A percentile compares a stretch with the other conserved stretches of the same genome.
These are phyloP conservation scores for Siniperca scherzeri DNA, from an alignment of 2,797 vertebrate species.

Conservation along the genomic window DNA sequence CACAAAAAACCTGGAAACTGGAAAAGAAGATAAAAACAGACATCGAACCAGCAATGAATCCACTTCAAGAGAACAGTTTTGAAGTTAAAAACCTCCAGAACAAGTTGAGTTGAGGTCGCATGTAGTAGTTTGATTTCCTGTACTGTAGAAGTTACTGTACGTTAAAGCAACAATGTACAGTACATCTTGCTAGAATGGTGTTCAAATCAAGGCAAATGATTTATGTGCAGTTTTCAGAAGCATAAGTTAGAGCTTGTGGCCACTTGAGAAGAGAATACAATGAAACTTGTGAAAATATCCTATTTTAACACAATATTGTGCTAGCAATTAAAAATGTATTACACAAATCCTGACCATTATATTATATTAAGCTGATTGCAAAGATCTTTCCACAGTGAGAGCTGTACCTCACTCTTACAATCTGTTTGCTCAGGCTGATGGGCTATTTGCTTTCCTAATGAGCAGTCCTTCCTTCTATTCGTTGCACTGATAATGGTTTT, in stretches of 20 bases:
- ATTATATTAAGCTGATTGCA: constrained; percentile 18
- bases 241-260: neutral
- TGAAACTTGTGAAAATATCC: neutral
- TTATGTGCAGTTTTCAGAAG: neutral
- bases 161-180: neutral
- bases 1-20: neutral
- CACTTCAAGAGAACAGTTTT: neutral
- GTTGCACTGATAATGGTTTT: constrained; percentile 42
- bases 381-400: constrained; percentile 9
- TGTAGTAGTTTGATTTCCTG: neutral
- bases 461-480: constrained; percentile 45
- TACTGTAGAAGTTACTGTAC: neutral
- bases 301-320: neutral
- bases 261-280: constrained; percentile 13
- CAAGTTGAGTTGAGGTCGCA: neutral
- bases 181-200: neutral
- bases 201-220: constrained; percentile 1
- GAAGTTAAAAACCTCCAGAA: neutral
- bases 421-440: constrained; percentile 46
- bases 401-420: constrained; percentile 1
- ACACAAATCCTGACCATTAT: neutral
- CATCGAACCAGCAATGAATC: neutral
- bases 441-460: constrained; percentile 59
- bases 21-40: neutral
- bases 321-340: constrained; percentile 14